phyloP scores from a whole-genome alignment of 2,113 vertebrate species.

The Neolamprologus cancellatus region DNA sequence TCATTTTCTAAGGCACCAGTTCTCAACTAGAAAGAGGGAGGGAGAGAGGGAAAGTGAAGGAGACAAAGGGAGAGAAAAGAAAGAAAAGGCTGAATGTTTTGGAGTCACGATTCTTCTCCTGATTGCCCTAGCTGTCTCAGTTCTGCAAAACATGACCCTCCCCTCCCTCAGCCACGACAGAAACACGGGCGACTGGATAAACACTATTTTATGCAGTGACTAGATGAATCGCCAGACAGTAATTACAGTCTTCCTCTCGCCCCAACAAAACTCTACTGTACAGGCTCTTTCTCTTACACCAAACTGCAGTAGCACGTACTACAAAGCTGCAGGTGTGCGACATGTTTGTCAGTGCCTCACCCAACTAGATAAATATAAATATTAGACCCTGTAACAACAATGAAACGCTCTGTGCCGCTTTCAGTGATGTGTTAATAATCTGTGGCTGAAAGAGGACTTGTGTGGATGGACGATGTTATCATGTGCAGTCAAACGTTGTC shows the following conservation, averaged over 20 bases:
- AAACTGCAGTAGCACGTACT: conserved; percentile 45
- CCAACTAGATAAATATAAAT: conserved; percentile 60
- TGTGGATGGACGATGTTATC: conserved; percentile 47
- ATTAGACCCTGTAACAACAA: conserved; percentile 49
- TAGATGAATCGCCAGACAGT: conserved; percentile 77
- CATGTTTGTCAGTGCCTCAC: conserved; percentile 62
- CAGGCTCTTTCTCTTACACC: conserved; percentile 57
- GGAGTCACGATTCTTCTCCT: conserved; percentile 66
- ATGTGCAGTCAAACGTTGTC: conserved; percentile 45
- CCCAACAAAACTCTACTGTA: conserved; percentile 60
- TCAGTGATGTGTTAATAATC: conserved; percentile 58
- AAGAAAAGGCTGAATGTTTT: conserved; percentile 50
- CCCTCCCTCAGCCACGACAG: conserved; percentile 63
- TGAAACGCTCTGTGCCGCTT: neutral
- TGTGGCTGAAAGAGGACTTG: conserved; percentile 52
- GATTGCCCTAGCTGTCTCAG: conserved; percentile 63
- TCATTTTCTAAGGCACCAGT: conserved; percentile 51
- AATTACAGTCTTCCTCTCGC: conserved; percentile 72
- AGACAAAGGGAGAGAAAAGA: neutral
- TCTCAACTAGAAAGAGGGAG: conserved; percentile 17
- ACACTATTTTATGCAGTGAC: conserved; percentile 78
- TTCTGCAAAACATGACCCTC: conserved; percentile 68
- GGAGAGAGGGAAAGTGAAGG: neutral
- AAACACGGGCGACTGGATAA: conserved; percentile 73
- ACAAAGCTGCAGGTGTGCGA: conserved; percentile 68